Percentiles rank a stretch among this genome's conserved stretches.
Conservation (phyloP, 2,797 vertebrate species). For the Mormyrops attenuatus region DNA sequence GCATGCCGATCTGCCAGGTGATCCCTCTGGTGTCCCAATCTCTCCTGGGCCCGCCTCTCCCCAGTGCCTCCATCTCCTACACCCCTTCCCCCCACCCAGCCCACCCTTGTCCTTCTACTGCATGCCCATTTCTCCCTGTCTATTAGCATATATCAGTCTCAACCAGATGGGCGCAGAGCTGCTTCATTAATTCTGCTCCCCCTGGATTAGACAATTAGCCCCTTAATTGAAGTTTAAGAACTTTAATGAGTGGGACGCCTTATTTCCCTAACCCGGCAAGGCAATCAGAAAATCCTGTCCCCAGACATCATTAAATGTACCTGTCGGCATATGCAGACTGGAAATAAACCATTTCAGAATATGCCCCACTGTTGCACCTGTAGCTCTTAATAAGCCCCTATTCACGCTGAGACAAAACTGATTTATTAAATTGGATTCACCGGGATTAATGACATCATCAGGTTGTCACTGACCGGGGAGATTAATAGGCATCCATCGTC, state of each 20-base stretch:
- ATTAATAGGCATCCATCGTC: neutral
- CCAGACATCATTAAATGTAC: neutral
- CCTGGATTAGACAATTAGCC: conserved; percentile 49
- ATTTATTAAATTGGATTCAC: neutral
- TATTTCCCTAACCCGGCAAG: conserved; percentile 28
- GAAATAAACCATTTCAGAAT: neutral
- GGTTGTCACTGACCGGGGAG: neutral
- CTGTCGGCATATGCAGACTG: neutral
- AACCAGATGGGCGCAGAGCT: conserved; percentile 46
- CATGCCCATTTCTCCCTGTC: neutral
- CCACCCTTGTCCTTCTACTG: neutral
- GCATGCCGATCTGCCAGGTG: neutral
- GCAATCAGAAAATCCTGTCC: conserved; percentile 7
- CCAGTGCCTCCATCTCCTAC: neutral
- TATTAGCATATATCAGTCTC: conserved; percentile 33
- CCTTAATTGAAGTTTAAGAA: conserved; percentile 51
- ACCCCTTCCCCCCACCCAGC: too few species aligned
- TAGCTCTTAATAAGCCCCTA: neutral
- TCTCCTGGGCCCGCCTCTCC: neutral
- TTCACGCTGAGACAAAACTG: neutral
- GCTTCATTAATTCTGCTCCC: conserved; percentile 50
- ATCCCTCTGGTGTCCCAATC: neutral
- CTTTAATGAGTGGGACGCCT: conserved; percentile 41
- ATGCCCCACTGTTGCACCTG: neutral
- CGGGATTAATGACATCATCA: neutral